Base-by-base conservation (phyloP, 2,888 invertebrate genomes). In the Tinea semifulvella region DNA sequence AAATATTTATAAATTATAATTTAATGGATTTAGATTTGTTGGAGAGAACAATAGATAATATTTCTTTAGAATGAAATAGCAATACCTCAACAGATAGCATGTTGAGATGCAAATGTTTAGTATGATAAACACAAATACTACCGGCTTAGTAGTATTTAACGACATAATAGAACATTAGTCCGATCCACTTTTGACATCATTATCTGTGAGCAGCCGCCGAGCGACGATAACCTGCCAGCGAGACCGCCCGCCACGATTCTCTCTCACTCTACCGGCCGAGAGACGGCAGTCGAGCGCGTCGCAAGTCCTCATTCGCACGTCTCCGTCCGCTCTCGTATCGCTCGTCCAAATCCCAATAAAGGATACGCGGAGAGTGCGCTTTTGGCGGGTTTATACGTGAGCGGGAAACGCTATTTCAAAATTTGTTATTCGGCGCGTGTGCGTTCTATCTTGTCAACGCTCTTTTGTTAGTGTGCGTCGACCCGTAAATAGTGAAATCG, bases 121-220 rank as follows among this genome's bases (percentile, higher is more conserved):
- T 3, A n/a, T n/a, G n/a, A n/a, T n/a, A n/a, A n/a, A 13, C 13
- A 14, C 16, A 36, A 36, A 36, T 18, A 36, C 7, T 18, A 18
- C 36, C 36, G 31, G 31, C 31, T 36, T 5, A 36, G 18, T 36
- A 18, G 16, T 36, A 18, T 36, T 18, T 18, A 18, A 36, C 36
- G 18, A 36, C 36, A 36, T 36, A 36, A 42, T 42, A 17, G 42
- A 22, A 17, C 38, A 76, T 77, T 77, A 77, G 79, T 72, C 66
- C 72, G 72, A 77, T 77, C 79, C 77, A 75, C 77, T 77, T 80
- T 76, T 79, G 79, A 77, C 77, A 77, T 80, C 76, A 79, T 77
- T 80, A 80, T 80, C 77, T 77, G 69, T 68, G 66, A 71, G 72
- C 68, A 61, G 68, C 68, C 65, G 63, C 71, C 62, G 22, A 6